Evolutionary conservation across 2,888 invertebrate genomes (phyloP), one percentile per base, ranked within the genome.

Genomic region (Phyllotreta cruciferae): DNA sequence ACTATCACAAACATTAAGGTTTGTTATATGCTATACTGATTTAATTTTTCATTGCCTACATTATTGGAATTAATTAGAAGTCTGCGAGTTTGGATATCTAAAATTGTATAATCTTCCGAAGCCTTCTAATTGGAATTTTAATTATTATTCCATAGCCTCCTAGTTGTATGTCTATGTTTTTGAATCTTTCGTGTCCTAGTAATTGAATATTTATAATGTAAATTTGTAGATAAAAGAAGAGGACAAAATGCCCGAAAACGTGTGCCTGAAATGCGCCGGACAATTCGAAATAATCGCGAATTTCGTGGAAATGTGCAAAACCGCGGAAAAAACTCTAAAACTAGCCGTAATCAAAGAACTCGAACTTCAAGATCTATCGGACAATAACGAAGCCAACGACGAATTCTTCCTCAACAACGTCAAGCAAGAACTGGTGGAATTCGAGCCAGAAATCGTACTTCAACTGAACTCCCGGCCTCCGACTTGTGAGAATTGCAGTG

Each of bases 191-290:
- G 10, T 54, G 7, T 53, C 10, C 14, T 50, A 39, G 45, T 37
- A 47, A 42, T 24, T 11, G 4, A 8, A 3, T 50, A 44, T 57
- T 37, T n/a, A 7, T 8, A 44, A 65, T 61, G 36, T n/a, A n/a
- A n/a, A n/a, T 47, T 65, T 67, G 35, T 37, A 70, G 70, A 45
- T 68, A 7, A 62, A 62, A 60, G 62, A 65, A 11, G 64, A 66
- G 24, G 70, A 68, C 42, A 66, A 65, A 49, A 38, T 70, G 39
- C 70, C 70, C 36, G 56, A 68, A 60, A 70, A 68, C 60, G 55
- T 68, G 39, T 70, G 70, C 47, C 62, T 57, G 13, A 61, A 49
- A 9, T 70, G 70, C 52, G 45, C 63, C 8, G 60, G 61, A 47
- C 66, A 66, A 35, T 60, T 70, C 2, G 62, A 68, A 37, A 56